Conservation (phyloP, 2,888 invertebrate genomes). For the Mellilla xanthometata region DNA sequence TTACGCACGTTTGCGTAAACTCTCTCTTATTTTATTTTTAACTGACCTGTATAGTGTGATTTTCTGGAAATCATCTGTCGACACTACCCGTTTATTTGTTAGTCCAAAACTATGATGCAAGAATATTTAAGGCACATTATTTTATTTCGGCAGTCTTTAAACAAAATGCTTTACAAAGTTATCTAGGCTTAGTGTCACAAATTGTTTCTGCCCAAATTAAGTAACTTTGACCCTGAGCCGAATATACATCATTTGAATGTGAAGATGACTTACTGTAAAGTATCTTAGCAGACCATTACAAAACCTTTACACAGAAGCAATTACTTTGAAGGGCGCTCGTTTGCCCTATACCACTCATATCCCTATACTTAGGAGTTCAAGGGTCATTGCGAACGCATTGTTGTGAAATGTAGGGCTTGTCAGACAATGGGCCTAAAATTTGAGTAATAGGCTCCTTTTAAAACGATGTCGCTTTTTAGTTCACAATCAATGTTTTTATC, state of each 20-base stretch:
- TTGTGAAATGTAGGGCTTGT: slow-evolving; percentile 44
- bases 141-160: too few species aligned
- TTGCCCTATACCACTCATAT: slow-evolving; percentile 36
- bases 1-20: too few species aligned
- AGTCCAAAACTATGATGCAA: too few species aligned
- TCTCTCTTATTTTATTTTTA: too few species aligned
- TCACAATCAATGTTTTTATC: too few species aligned
- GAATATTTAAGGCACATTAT: too few species aligned
- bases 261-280: background rate
- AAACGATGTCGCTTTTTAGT: background rate
- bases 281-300: slow-evolving; percentile 14
- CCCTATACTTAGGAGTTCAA: slow-evolving; percentile 34
- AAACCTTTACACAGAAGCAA: slow-evolving; percentile 20
- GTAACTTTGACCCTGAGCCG: slow-evolving; percentile 7
- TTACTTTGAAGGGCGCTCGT: slow-evolving; percentile 35
- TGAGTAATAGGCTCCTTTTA: slow-evolving; percentile 22
- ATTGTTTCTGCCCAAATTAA: slow-evolving; percentile 4
- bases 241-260: background rate
- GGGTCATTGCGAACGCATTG: slow-evolving; percentile 45
- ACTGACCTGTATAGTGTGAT: too few species aligned
- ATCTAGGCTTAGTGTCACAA: too few species aligned
- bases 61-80: too few species aligned
- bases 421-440: slow-evolving; percentile 39
- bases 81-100: too few species aligned
- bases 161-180: too few species aligned